Evolutionary conservation across 2,113 vertebrate genomes (phyloP).

Genomic region (Ammodytes dubius): DNA sequence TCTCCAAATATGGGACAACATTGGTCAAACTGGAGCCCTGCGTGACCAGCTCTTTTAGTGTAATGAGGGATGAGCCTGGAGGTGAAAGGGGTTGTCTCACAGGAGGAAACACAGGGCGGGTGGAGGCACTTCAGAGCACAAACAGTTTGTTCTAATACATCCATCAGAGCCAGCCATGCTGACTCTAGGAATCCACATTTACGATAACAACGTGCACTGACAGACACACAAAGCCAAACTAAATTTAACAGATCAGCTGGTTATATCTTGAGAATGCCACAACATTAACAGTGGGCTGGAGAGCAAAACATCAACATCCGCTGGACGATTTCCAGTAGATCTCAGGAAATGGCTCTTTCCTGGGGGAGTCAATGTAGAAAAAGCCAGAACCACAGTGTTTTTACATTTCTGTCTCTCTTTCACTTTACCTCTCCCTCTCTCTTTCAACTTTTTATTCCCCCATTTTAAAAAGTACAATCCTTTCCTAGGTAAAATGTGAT

Average conservation of each 20-base stretch:
- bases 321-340: conserved; percentile 40
- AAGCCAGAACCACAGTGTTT: conserved; percentile 21
- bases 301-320: conserved; percentile 79
- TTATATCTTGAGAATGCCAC: conserved; percentile 55
- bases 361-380: conserved; percentile 47
- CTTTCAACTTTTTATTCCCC: not conserved
- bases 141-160: conserved; percentile 43
- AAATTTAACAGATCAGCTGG: conserved; percentile 56
- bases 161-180: conserved; percentile 17
- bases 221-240: conserved; percentile 32
- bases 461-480: conserved; percentile 10
- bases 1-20: conserved; percentile 35
- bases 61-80: conserved; percentile 38
- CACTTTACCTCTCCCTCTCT: not conserved
- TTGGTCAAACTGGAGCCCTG: conserved; percentile 17
- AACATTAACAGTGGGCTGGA: conserved; percentile 50
- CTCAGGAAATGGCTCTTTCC: conserved; percentile 74
- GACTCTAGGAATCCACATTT: conserved; percentile 22
- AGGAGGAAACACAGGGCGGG: conserved; percentile 14
- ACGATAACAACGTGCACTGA: conserved; percentile 12
- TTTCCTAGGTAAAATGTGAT: conserved; percentile 13
- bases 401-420: conserved; percentile 14
- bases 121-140: conserved; percentile 20
- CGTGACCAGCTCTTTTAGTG: conserved; percentile 4
- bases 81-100: conserved; percentile 31